phyloP scores from a whole-genome alignment of 2,888 invertebrate genomes.

The Craniophora ligustri region DNA sequence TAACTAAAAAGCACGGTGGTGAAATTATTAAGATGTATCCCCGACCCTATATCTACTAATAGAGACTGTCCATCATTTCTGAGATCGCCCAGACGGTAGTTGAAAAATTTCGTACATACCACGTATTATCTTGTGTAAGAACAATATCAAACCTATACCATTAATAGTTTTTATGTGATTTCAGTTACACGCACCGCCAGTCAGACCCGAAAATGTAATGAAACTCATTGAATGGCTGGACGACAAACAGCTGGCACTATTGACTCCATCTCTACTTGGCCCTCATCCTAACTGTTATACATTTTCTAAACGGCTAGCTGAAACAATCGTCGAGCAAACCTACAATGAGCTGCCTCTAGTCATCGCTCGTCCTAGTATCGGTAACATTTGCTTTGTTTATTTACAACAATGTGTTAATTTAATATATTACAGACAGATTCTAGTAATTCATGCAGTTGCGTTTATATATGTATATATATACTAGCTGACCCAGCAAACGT shows the following conservation, averaged over 20 bases:
- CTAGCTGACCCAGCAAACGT: too few relatives aligned
- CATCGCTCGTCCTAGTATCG: conserved; percentile 97
- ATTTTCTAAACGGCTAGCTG: conserved; percentile 97
- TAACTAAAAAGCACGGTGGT: too few relatives aligned
- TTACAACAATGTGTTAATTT: neutral
- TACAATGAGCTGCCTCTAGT: conserved; percentile 93
- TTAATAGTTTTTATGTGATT: conserved; percentile 24
- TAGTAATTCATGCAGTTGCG: too few relatives aligned
- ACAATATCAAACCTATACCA: too few relatives aligned
- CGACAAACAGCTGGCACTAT: conserved; percentile 89
- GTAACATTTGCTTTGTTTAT: conserved; percentile 78
- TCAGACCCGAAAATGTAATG: conserved; percentile 92
- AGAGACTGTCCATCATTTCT: too few relatives aligned
- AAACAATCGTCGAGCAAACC: conserved; percentile 93
- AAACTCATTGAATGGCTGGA: conserved; percentile 92
- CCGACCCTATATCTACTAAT: too few relatives aligned
- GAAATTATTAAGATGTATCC: too few relatives aligned
- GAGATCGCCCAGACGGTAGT: too few relatives aligned
- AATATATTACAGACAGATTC: neutral
- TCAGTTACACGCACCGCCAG: conserved; percentile 91
- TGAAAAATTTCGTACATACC: too few relatives aligned
- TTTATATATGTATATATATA: too few relatives aligned
- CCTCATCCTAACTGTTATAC: conserved; percentile 98
- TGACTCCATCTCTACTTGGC: conserved; percentile 91
- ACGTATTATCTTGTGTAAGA: too few relatives aligned